Conservation (phyloP, 2,797 vertebrate genomes). For the Centropyge bicolor region DNA sequence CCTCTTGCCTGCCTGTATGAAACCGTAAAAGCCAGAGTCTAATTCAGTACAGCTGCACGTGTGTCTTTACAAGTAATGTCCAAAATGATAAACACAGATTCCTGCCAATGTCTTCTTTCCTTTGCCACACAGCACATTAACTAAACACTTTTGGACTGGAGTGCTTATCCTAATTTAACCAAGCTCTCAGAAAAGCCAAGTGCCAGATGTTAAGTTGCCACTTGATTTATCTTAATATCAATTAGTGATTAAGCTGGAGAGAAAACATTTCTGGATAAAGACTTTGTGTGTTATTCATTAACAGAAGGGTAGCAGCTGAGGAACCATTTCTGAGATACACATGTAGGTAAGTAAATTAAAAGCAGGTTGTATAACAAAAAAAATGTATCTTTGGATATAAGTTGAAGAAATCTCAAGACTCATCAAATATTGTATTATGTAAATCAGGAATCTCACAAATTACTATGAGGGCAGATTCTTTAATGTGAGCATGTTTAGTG, state of each 20-base stretch:
- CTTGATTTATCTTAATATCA: slow-evolving; percentile 11
- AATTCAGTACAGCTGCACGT: slow-evolving; percentile 63
- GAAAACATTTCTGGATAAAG: not conserved
- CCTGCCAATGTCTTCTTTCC: slow-evolving; percentile 41
- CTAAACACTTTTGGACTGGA: slow-evolving; percentile 3
- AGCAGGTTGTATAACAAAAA: not conserved
- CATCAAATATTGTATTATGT: not conserved
- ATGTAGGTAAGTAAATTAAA: not conserved
- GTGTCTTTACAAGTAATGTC: slow-evolving; percentile 52
- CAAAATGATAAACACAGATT: slow-evolving; percentile 50
- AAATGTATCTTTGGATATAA: not conserved
- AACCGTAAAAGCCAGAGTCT: slow-evolving; percentile 28
- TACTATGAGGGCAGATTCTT: not conserved
- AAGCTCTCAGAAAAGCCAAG: slow-evolving; percentile 52
- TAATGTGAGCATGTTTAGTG: not conserved
- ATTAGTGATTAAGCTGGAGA: not conserved
- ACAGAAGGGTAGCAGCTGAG: not conserved
- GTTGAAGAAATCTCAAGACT: not conserved
- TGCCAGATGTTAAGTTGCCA: slow-evolving; percentile 57
- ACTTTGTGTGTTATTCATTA: not conserved
- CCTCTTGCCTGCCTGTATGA: not conserved
- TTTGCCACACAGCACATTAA: slow-evolving; percentile 51
- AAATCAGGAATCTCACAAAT: not conserved
- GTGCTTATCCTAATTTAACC: slow-evolving; percentile 49
- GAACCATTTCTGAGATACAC: not conserved